These are phyloP conservation scores for Cirrhinus mrigala DNA, from an alignment of 2,797 vertebrate genomes.

Conservation along the genomic window DNA sequence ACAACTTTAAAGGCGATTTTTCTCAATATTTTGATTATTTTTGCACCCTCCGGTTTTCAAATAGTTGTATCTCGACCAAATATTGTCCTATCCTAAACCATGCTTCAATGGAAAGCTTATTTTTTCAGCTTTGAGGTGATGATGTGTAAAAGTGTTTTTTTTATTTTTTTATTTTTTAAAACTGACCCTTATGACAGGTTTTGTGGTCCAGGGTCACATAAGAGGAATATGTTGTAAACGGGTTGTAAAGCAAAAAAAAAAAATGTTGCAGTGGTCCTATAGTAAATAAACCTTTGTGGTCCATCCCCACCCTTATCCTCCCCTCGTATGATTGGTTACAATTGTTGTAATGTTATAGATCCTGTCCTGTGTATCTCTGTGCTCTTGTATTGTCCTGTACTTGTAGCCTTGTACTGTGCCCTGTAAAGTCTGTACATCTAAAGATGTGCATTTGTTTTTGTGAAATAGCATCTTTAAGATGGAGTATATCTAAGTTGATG, in stretches of 20 bases:
- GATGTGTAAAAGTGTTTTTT: no score
- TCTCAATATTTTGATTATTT: no score
- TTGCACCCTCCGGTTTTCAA: no score
- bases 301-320: slow-evolving; percentile 10
- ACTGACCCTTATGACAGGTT: no score
- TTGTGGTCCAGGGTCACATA: no score
- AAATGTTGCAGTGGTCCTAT: not conserved
- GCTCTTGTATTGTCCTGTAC: not conserved
- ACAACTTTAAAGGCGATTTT: no score
- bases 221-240: not conserved
- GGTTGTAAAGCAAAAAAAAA: slow-evolving; percentile 7
- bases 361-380: not conserved
- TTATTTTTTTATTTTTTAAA: no score
- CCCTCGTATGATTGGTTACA: slow-evolving; percentile 36
- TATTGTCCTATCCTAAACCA: no score
- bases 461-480: not conserved
- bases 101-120: no score
- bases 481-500: not conserved
- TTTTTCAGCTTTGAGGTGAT: no score
- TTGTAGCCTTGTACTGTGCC: slow-evolving; percentile 21
- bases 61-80: no score
- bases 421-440: not conserved
- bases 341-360: slow-evolving; percentile 8
- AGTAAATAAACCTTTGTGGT: slow-evolving; percentile 34
- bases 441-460: not conserved